These are phyloP conservation scores for Natrix natrix DNA, from an alignment of 2,797 vertebrate genomes.

Conservation along the genomic window DNA sequence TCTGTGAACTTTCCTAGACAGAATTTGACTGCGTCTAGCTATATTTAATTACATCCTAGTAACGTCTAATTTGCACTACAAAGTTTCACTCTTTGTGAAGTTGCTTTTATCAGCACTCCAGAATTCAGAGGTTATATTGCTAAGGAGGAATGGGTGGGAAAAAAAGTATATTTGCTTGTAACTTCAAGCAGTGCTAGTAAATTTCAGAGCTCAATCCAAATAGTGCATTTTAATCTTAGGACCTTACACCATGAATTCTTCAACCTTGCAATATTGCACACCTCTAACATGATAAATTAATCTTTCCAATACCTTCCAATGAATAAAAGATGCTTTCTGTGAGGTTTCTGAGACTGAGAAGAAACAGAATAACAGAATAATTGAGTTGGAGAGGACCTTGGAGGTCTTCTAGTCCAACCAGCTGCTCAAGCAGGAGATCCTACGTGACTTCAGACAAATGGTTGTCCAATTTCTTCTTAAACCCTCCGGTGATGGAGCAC, in stretches of 20 bases:
- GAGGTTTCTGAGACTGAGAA: not conserved
- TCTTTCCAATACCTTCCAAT: not conserved
- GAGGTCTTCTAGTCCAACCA: not conserved
- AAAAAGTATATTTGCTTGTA: not conserved
- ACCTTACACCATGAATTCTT: not conserved
- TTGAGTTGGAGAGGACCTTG: not conserved
- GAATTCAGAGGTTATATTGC: not conserved
- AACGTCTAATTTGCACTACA: not conserved
- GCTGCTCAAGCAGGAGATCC: not conserved
- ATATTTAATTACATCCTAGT: not conserved
- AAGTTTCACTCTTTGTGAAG: not conserved
- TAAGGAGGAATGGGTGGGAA: not conserved
- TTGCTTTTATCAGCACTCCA: not conserved
- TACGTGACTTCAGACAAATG: not conserved
- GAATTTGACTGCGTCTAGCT: not conserved
- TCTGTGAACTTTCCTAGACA: too few species aligned
- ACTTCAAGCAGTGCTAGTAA: not conserved
- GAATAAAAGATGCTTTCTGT: not conserved
- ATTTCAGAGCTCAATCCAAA: not conserved
- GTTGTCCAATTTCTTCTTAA: not conserved
- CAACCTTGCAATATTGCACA: not conserved
- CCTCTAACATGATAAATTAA: not conserved
- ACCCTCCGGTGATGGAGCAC: not conserved
- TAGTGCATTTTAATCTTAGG: not conserved
- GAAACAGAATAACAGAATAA: not conserved